Conservation (phyloP, 2,888 invertebrate genomes). For the Helicoverpa assulta region DNA sequence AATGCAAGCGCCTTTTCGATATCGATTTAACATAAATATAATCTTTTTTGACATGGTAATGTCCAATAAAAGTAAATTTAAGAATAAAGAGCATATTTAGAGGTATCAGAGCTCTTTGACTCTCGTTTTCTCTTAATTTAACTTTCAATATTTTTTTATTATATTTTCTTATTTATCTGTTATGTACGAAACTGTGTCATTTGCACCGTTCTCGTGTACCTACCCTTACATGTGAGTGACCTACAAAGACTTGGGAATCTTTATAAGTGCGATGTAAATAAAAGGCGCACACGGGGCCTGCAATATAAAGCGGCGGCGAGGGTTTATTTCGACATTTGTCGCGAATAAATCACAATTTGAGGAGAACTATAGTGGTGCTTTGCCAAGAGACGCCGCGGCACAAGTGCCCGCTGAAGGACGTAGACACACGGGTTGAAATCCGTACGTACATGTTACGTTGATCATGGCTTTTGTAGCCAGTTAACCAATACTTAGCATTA, state of each 20-base stretch:
- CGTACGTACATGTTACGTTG: not conserved
- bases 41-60: not conserved
- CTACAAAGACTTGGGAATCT: slow-evolving; percentile 25
- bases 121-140: not conserved
- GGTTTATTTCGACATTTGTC: slow-evolving; percentile 86
- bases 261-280: slow-evolving; percentile 56
- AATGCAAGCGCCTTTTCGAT: slow-evolving; percentile 24
- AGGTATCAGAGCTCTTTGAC: too few relatives aligned
- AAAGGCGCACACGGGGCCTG: slow-evolving; percentile 47
- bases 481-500: too few relatives aligned
- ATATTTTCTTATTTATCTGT: too few relatives aligned
- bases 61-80: too few relatives aligned
- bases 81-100: too few relatives aligned
- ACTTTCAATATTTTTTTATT: too few relatives aligned
- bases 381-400: slow-evolving; percentile 74
- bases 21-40: not conserved
- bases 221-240: slow-evolving; percentile 4
- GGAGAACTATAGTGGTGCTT: slow-evolving; percentile 80
- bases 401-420: slow-evolving; percentile 37
- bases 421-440: slow-evolving; percentile 3
- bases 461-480: too few relatives aligned
- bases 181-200: not conserved
- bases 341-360: slow-evolving; percentile 87
- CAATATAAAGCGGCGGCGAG: slow-evolving; percentile 73
- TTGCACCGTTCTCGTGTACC: not conserved